Evolutionary conservation across 64 coral and sea anemone genomes (phyloP), one percentile per base, ranked within the genome.

Genomic region (Cladopsammia gracilis): DNA sequence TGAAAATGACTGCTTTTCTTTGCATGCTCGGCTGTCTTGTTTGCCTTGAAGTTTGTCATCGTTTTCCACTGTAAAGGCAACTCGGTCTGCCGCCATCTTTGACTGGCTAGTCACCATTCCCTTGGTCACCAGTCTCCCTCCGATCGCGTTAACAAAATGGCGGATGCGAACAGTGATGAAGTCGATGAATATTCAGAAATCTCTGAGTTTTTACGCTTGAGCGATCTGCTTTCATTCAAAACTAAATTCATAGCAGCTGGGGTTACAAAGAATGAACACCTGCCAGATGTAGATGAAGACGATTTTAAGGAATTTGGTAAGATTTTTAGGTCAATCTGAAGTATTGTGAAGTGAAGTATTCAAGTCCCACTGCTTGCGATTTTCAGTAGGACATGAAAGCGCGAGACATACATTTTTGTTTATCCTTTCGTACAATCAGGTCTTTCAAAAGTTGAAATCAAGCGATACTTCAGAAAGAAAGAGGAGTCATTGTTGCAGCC

Each of bases 201-300:
- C 10, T 65, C 79, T 46, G 75, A 48, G 75, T 77, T 20, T 5
- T 77, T 77, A 86, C n/a, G 75, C 75, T 77, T 51, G 44, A 77
- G 44, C n/a, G 75, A 77, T 26, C 44, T 77, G n/a, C 75, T 77
- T 77, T 77, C 75, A 47, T 46, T 77, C 5, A 77, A 77, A 77
- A 24, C 24, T 86, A 86, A 86, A 86, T 22, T 86, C 16, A 49
- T 86, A 70, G 82, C 82, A 76, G 73, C 73, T 24, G 73, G 73
- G 12, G 73, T 76, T 76, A 4, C 73, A n/a, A 76, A 79, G 15
- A 45, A 13, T 7, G 44, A 7, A 79, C 76, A 79, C 10, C 4
- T 53, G 4, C 51, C 4, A 53, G 51, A 53, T 53, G 10, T 53
- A 53, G 51, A 53, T 53, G 51, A 53, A 5, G 10, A 53, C 10